Evolutionary conservation across 2,888 invertebrate genomes (phyloP).

Genomic region (Dryocosmus kuriphilus): DNA sequence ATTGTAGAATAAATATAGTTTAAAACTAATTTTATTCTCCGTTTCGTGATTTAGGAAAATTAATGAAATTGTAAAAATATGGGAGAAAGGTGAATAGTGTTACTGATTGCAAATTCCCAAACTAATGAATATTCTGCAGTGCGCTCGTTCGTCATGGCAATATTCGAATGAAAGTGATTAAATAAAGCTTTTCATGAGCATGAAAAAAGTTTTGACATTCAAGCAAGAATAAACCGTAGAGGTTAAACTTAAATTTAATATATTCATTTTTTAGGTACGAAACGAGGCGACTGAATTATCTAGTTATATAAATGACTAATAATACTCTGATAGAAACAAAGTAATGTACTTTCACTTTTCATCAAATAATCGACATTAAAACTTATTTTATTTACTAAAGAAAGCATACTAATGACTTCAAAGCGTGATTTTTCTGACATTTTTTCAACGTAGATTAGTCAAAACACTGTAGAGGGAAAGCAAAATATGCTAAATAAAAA

Average conservation of each 20-base stretch:
- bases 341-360: no score
- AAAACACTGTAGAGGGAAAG: no score
- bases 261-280: not conserved
- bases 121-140: slow-evolving; percentile 23
- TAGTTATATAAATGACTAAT: no score
- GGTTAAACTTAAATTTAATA: not conserved
- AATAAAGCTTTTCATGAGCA: not conserved
- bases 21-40: no score
- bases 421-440: no score
- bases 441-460: no score
- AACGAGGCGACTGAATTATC: no score
- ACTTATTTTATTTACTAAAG: no score
- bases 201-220: not conserved
- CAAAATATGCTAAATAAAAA: not conserved
- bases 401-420: no score
- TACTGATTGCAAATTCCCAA: not conserved
- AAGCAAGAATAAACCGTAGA: not conserved
- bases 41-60: not conserved
- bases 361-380: no score
- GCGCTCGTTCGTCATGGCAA: not conserved
- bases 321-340: no score
- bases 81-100: not conserved
- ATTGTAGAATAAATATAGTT: no score
- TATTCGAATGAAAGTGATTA: not conserved
- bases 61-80: not conserved